These are phyloP conservation scores for Nerophis lumbriciformis DNA, from an alignment of 2,113 vertebrate genomes.

Conservation along the genomic window DNA sequence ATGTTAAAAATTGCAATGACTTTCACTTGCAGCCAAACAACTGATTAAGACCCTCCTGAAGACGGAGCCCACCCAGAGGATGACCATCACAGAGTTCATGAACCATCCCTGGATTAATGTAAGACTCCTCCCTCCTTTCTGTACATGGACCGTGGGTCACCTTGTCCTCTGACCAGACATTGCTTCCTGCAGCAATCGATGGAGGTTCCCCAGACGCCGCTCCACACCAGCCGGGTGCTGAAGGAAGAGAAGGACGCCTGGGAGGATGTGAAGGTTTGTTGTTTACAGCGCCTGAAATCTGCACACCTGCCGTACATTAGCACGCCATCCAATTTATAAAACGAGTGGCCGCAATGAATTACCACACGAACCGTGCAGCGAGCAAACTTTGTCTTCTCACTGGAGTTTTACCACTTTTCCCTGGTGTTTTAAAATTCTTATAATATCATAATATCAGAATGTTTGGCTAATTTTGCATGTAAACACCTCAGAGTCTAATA, in stretches of 20 bases:
- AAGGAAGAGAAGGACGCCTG: conserved; percentile 94
- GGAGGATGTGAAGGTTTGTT: conserved; percentile 94
- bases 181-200: conserved; percentile 81
- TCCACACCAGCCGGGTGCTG: conserved; percentile 94
- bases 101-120: conserved; percentile 99
- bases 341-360: too few relatives aligned
- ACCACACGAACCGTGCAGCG: too few relatives aligned
- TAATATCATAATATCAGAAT: too few relatives aligned
- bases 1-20: background rate
- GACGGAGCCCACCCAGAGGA: conserved; percentile 92
- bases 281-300: background rate
- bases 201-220: conserved; percentile 92
- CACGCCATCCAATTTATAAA: too few relatives aligned
- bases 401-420: too few relatives aligned
- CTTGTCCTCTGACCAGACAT: background rate
- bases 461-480: too few relatives aligned
- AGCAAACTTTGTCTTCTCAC: too few relatives aligned
- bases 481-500: too few relatives aligned
- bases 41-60: conserved; percentile 92
- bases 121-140: conserved; percentile 23
- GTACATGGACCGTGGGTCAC: background rate
- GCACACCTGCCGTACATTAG: background rate
- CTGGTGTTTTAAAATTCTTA: too few relatives aligned
- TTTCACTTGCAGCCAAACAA: conserved; percentile 80
- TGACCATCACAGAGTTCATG: conserved; percentile 98